Evolutionary conservation across 1,140 invertebrate species (phyloP), one percentile per base, ranked within the genome.

Genomic region (Leptinotarsa texana): DNA sequence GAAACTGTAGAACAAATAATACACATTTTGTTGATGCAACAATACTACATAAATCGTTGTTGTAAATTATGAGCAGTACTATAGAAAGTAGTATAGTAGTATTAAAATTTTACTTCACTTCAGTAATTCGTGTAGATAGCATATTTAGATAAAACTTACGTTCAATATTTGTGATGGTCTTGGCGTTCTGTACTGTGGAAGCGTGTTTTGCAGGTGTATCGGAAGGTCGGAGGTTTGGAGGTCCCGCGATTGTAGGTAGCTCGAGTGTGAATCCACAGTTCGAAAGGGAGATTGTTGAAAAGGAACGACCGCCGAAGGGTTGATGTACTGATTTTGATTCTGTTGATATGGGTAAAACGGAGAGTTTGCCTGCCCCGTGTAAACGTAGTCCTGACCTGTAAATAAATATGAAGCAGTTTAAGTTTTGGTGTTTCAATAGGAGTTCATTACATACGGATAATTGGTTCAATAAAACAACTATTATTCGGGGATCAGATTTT

Each of bases 151-250:
- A 5, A 17, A 4, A 70, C 69, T 70, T 33, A 70, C 69, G 17
- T 70, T 70, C 8, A 70, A 49, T 17, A 70, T 21, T 27, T 70
- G 69, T 11, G 69, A n/a, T 18, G 47, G 49, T 6, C 63, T 69
- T n/a, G 75, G 67, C 48, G 77, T 75, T 62, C 80, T 72, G 67
- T 84, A 84, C 66, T 84, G 83, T 6, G 83, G 83, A 51, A 84
- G 74, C 15, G 80, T 84, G 69, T 84, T 79, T 69, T 83, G 82
- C 17, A 84, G 72, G 74, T 84, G 81, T 6, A 72, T 57, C 15
- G 83, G 83, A n/a, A 84, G 63, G 69, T 84, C 82, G 0, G 83
- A 84, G 11, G 83, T 84, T 77, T 84, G 81, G 17, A 84, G 73
- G 70, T 84, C 83, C 17, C 73, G 51, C 42, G 77, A 75, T 13